Conservation (phyloP, 35 echinoderm and acorn worm genomes). For the Apostichopus californicus region DNA sequence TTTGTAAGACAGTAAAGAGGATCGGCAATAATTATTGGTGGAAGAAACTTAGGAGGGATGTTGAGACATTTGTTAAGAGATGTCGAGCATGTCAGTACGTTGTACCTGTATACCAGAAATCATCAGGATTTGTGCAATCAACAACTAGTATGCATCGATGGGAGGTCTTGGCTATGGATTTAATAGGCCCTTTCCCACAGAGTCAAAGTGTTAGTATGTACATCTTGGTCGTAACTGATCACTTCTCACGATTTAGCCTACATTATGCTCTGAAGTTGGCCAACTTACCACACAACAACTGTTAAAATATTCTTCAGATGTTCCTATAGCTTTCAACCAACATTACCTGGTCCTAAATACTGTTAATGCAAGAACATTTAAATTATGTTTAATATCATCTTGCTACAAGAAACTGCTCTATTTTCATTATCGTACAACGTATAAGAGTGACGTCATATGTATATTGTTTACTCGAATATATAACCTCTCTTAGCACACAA, state of each 20-base stretch:
- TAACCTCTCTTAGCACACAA: too few species aligned
- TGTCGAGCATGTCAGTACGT: not conserved
- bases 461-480: too few species aligned
- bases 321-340: too few species aligned
- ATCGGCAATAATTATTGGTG: constrained; percentile 43
- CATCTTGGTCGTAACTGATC: constrained; percentile 15
- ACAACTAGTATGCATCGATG: not conserved
- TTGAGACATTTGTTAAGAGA: constrained; percentile 10
- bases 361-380: too few species aligned
- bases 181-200: constrained; percentile 20
- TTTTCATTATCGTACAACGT: too few species aligned
- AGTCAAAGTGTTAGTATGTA: not conserved
- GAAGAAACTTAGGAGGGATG: not conserved
- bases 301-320: too few species aligned
- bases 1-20: constrained; percentile 10
- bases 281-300: not conserved
- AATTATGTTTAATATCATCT: too few species aligned
- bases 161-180: constrained; percentile 31
- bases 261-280: not conserved
- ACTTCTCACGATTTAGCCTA: constrained; percentile 6
- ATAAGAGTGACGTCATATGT: too few species aligned
- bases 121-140: not conserved
- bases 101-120: not conserved
- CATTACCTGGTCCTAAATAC: too few species aligned
- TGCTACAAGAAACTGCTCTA: too few species aligned